Conservation (phyloP, 2,888 invertebrate genomes). For the Allacma fusca region DNA sequence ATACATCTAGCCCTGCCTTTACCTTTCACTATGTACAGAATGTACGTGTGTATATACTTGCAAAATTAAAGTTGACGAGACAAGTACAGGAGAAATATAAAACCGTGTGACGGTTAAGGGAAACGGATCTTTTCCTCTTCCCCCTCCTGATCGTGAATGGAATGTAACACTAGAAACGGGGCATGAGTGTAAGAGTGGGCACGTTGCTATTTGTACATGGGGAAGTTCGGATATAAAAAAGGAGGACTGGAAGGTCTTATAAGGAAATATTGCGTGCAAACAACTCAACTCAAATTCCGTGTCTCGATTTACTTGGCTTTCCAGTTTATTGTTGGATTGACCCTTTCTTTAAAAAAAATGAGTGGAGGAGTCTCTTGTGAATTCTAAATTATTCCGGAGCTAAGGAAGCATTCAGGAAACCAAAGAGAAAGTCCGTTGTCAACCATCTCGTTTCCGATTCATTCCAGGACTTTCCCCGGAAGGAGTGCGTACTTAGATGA, state of each 20-base stretch:
- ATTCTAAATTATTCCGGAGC: conserved; percentile 51
- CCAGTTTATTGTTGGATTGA: conserved; percentile 49
- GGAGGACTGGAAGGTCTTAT: no score
- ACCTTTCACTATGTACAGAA: no score
- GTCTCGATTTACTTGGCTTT: conserved; percentile 44
- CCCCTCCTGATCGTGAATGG: conserved; percentile 45
- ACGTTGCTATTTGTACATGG: conserved; percentile 1
- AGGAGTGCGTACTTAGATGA: not conserved
- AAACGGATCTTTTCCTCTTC: conserved; percentile 44
- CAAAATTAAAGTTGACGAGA: no score
- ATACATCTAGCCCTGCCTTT: no score
- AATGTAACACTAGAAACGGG: conserved; percentile 47
- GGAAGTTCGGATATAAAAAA: no score
- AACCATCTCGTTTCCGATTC: not conserved
- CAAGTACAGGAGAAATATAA: no score
- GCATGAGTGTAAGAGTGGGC: conserved; percentile 35
- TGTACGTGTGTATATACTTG: no score
- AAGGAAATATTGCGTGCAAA: no score
- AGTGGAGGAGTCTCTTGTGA: conserved; percentile 47
- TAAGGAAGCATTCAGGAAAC: conserved; percentile 31
- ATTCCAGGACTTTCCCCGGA: not conserved
- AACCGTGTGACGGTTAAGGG: not conserved
- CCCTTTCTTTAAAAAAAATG: conserved; percentile 50
- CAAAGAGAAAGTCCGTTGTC: not conserved
- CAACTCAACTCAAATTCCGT: conserved; percentile 47